These are phyloP conservation scores for Bergia puertoricense DNA, from an alignment of 92 coral and sea anemone species.

Conservation along the genomic window DNA sequence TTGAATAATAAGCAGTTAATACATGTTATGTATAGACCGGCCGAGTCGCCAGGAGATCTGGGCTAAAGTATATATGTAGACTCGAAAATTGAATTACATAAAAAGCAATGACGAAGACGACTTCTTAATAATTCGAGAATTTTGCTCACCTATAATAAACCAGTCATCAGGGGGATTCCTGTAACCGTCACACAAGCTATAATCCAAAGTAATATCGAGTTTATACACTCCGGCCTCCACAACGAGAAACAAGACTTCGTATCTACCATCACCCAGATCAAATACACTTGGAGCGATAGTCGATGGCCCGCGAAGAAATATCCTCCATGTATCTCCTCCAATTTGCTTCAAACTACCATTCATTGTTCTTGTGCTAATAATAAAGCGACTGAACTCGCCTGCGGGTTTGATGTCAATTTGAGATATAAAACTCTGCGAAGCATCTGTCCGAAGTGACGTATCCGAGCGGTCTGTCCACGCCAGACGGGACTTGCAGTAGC, in stretches of 20 bases:
- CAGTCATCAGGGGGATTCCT: conserved; percentile 87
- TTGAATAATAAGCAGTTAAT: no score
- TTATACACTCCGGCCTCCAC: conserved; percentile 90
- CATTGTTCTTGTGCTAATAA: conserved; percentile 69
- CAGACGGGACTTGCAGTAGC: conserved; percentile 57
- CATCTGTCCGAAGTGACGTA: conserved; percentile 63
- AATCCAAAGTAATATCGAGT: conserved; percentile 83
- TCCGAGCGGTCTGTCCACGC: conserved; percentile 65
- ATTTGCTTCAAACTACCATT: conserved; percentile 69
- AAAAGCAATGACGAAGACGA: background rate
- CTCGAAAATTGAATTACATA: background rate
- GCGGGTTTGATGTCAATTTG: conserved; percentile 73
- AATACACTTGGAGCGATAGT: conserved; percentile 80
- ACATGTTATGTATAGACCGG: background rate
- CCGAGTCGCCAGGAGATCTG: background rate
- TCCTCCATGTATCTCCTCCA: conserved; percentile 98
- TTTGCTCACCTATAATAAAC: conserved; percentile 80
- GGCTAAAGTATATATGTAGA: no score
- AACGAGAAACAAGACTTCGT: conserved; percentile 82
- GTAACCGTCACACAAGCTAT: conserved; percentile 89
- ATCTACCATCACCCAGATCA: conserved; percentile 82
- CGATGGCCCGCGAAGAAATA: conserved; percentile 77
- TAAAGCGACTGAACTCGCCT: conserved; percentile 94
- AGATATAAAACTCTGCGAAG: conserved; percentile 70
- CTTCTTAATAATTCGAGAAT: background rate